Evolutionary conservation across 2,888 invertebrate genomes (phyloP).

Genomic region (Heliconius charithonia): DNA sequence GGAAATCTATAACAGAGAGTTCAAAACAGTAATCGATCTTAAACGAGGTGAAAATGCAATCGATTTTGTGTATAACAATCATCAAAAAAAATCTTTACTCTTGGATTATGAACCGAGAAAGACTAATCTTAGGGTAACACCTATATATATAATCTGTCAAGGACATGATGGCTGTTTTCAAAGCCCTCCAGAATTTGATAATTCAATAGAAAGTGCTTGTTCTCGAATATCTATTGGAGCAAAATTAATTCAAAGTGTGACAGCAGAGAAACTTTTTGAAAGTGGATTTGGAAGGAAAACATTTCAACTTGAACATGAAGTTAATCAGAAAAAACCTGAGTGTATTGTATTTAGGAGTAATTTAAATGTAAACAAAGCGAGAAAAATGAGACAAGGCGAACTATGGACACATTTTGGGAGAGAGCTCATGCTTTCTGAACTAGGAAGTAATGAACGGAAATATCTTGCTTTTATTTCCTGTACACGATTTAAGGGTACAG

Average conservation of each 20-base stretch:
- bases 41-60: slow-evolving; percentile 86
- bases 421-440: slow-evolving; percentile 89
- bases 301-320: slow-evolving; percentile 89
- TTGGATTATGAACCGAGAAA: slow-evolving; percentile 84
- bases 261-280: slow-evolving; percentile 93
- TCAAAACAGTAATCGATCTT: slow-evolving; percentile 87
- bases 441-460: slow-evolving; percentile 88
- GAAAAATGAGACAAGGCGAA: slow-evolving; percentile 89
- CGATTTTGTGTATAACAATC: slow-evolving; percentile 82
- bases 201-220: slow-evolving; percentile 88
- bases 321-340: slow-evolving; percentile 81
- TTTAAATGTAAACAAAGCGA: slow-evolving; percentile 87
- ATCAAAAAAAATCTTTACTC: slow-evolving; percentile 71
- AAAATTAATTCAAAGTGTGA: slow-evolving; percentile 92
- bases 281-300: slow-evolving; percentile 90
- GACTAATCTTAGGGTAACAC: slow-evolving; percentile 86
- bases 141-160: slow-evolving; percentile 92
- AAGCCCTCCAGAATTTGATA: slow-evolving; percentile 85
- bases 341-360: slow-evolving; percentile 90
- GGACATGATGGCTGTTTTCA: slow-evolving; percentile 92
- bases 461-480: slow-evolving; percentile 95
- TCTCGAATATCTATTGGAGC: slow-evolving; percentile 89
- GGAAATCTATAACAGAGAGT: slow-evolving; percentile 86
- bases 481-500: slow-evolving; percentile 89
- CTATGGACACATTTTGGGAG: slow-evolving; percentile 93